Percentiles rank a stretch among this genome's conserved stretches.
Conservation (phyloP, 1,140 invertebrate genomes). For the Meteorus sp. region DNA sequence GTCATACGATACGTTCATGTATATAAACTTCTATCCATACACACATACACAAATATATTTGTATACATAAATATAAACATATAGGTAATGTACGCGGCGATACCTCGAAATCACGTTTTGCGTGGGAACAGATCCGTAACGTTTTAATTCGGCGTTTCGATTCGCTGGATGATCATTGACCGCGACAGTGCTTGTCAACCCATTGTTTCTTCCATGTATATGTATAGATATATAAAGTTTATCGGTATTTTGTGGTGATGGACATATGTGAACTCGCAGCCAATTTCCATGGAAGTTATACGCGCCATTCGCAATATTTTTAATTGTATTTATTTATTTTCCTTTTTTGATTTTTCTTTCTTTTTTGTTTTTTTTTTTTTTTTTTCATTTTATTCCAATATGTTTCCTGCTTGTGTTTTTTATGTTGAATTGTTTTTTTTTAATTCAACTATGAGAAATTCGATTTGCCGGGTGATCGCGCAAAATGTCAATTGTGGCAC, state of each 20-base stretch:
- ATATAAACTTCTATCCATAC: too few species aligned
- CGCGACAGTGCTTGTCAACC: conserved; percentile 36
- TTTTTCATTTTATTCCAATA: conserved; percentile 8
- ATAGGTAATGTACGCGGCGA: conserved; percentile 9
- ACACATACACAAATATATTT: too few species aligned
- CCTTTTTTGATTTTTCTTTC: conserved; percentile 3
- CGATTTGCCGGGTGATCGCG: conserved; percentile 23
- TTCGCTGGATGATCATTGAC: conserved; percentile 29
- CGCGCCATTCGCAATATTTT: too few species aligned
- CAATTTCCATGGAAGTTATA: conserved; percentile 19
- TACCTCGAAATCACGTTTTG: conserved; percentile 24
- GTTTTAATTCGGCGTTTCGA: conserved; percentile 31
- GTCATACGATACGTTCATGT: too few species aligned
- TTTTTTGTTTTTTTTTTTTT: neutral
- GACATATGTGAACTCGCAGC: conserved; percentile 15
- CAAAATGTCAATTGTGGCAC: neutral
- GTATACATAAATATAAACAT: too few species aligned
- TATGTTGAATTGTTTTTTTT: conserved; percentile 16
- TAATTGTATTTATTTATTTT: neutral
- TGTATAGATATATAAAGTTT: too few species aligned
- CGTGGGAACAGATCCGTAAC: conserved; percentile 27
- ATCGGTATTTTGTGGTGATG: conserved; percentile 18
- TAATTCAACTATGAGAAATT: conserved; percentile 16
- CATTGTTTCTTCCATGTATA: conserved; percentile 31
- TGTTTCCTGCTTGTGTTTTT: too few species aligned